These are phyloP conservation scores for Bucco capensis DNA, from an alignment of 2,113 vertebrate species.

Conservation along the genomic window DNA sequence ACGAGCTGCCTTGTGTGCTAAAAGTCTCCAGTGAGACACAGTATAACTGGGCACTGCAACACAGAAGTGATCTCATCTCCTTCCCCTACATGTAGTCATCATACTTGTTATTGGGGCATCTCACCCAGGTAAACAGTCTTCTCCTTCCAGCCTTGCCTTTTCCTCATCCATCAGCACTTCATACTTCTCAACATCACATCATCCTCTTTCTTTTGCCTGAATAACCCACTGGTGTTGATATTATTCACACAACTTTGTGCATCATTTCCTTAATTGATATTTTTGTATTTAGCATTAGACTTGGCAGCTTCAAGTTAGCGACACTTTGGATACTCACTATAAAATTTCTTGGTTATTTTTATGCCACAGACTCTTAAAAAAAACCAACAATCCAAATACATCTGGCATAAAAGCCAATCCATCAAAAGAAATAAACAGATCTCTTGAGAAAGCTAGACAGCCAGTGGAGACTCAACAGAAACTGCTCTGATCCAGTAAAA, in stretches of 20 bases:
- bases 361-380: background rate
- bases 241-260: background rate
- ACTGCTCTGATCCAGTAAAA: background rate
- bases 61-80: background rate
- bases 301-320: background rate
- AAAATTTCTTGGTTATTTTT: constrained; percentile 22
- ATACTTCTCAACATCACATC: background rate
- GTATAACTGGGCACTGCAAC: background rate
- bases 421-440: constrained; percentile 35
- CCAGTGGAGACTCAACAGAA: constrained; percentile 9
- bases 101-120: background rate
- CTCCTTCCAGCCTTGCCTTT: background rate
- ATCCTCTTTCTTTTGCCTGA: background rate
- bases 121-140: background rate
- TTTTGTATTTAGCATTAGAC: background rate
- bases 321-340: background rate
- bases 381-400: background rate
- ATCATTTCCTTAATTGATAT: background rate
- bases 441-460: constrained; percentile 9
- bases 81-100: background rate
- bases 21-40: background rate
- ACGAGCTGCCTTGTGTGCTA: background rate
- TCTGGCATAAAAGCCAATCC: background rate
- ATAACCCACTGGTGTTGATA: background rate
- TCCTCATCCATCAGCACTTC: background rate